Percentiles rank a stretch among this genome's conserved stretches.
Conservation (phyloP, 2,888 invertebrate species). For the Odontomyia ornata region DNA sequence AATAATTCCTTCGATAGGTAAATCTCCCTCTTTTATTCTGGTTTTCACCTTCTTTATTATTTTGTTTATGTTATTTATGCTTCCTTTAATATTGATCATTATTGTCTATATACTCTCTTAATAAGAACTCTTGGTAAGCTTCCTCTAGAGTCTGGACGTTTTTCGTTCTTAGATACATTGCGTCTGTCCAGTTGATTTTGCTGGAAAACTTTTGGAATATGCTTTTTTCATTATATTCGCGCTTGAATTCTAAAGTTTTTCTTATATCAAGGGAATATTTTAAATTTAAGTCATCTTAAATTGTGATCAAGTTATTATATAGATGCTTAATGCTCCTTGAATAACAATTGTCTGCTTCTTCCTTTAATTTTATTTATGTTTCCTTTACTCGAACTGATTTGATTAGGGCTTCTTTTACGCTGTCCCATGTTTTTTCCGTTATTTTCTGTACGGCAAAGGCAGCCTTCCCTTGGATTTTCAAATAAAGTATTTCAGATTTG, state of each 20-base stretch:
- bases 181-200: not conserved
- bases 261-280: not conserved
- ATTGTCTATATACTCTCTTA: too few species aligned
- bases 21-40: not conserved
- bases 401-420: not conserved
- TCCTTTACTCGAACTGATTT: not conserved
- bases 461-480: not conserved
- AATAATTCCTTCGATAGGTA: too few species aligned
- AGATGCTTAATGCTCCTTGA: not conserved
- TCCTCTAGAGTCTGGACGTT: too few species aligned
- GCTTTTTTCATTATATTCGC: not conserved
- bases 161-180: too few species aligned
- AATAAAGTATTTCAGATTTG: too few species aligned
- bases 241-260: not conserved
- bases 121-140: too few species aligned
- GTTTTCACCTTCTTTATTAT: not conserved
- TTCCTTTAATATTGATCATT: too few species aligned
- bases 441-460: not conserved
- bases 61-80: not conserved
- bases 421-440: not conserved
- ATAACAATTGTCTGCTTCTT: not conserved
- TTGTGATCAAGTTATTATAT: not conserved
- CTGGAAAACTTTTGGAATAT: not conserved
- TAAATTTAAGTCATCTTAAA: not conserved
- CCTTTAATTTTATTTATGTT: not conserved